Conservation (phyloP, 1,140 invertebrate species). For the Telenomus remus region DNA sequence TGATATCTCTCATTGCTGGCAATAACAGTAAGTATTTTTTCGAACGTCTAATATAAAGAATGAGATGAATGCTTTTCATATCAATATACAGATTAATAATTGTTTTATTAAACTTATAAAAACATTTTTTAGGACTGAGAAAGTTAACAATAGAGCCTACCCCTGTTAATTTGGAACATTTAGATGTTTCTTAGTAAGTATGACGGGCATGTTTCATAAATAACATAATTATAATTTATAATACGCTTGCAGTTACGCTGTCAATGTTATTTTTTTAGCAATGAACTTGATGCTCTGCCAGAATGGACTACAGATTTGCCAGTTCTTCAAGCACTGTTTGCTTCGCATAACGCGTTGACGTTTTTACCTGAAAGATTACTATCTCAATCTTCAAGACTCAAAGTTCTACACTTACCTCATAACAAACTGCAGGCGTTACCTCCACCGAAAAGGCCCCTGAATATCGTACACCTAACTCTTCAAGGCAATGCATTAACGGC, state of each 20-base stretch:
- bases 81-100: too few species aligned
- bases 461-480: conserved; percentile 82
- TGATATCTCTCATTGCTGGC: conserved; percentile 82
- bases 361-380: conserved; percentile 83
- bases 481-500: conserved; percentile 85
- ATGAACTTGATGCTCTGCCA: conserved; percentile 83
- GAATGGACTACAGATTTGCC: conserved; percentile 86
- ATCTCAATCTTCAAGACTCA: conserved; percentile 82
- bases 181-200: conserved; percentile 84
- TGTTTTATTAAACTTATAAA: too few species aligned
- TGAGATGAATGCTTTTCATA: too few species aligned
- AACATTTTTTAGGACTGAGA: conserved; percentile 80
- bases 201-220: too few species aligned
- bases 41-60: conserved; percentile 1
- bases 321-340: conserved; percentile 83
- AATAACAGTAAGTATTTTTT: conserved; percentile 81
- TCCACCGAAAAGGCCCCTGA: conserved; percentile 79
- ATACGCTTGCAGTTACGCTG: too few species aligned
- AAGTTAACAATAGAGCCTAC: conserved; percentile 79
- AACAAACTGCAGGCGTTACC: conserved; percentile 84
- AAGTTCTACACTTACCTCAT: conserved; percentile 84
- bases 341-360: conserved; percentile 83
- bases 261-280: conserved; percentile 76
- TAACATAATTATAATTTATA: too few species aligned
- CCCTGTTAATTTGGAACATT: conserved; percentile 81